phyloP scores from a whole-genome alignment of 2,888 invertebrate species.

The Hedya salicella region DNA sequence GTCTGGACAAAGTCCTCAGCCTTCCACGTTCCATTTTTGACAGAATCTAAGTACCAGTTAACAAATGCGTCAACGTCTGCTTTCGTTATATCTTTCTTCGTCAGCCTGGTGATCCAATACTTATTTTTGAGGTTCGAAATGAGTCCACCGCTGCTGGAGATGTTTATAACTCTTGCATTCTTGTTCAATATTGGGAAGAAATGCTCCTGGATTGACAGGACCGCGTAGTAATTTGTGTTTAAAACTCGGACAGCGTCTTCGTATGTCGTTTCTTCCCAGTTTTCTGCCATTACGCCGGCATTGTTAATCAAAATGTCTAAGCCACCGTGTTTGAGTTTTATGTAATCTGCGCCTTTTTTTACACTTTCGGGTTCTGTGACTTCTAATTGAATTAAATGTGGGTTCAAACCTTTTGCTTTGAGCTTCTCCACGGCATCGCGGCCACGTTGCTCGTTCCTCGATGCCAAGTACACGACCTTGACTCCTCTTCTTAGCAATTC shows the following conservation, averaged over 20 bases:
- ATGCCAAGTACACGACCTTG: too few relatives aligned
- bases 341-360: slow-evolving; percentile 48
- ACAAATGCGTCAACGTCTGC: slow-evolving; percentile 52
- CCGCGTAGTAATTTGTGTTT: slow-evolving; percentile 51
- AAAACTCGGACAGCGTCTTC: slow-evolving; percentile 53
- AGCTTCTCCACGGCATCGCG: too few relatives aligned
- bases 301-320: slow-evolving; percentile 58
- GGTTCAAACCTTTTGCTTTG: slow-evolving; percentile 74
- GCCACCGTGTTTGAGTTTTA: too few relatives aligned
- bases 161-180: slow-evolving; percentile 52
- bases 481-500: too few relatives aligned
- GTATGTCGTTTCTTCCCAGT: slow-evolving; percentile 49
- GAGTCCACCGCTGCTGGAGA: slow-evolving; percentile 53
- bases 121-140: slow-evolving; percentile 50
- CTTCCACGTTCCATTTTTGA: slow-evolving; percentile 48
- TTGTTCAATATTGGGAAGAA: slow-evolving; percentile 51
- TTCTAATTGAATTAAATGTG: slow-evolving; percentile 57
- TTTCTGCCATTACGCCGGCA: slow-evolving; percentile 49
- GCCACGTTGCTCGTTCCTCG: too few relatives aligned
- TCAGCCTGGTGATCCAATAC: slow-evolving; percentile 50
- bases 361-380: slow-evolving; percentile 53
- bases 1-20: slow-evolving; percentile 49
- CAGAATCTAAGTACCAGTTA: slow-evolving; percentile 51
- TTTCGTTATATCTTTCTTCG: slow-evolving; percentile 46
- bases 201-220: slow-evolving; percentile 51